Base-by-base conservation (phyloP, 2,888 invertebrate species). In the Hoplodrina ambigua region DNA sequence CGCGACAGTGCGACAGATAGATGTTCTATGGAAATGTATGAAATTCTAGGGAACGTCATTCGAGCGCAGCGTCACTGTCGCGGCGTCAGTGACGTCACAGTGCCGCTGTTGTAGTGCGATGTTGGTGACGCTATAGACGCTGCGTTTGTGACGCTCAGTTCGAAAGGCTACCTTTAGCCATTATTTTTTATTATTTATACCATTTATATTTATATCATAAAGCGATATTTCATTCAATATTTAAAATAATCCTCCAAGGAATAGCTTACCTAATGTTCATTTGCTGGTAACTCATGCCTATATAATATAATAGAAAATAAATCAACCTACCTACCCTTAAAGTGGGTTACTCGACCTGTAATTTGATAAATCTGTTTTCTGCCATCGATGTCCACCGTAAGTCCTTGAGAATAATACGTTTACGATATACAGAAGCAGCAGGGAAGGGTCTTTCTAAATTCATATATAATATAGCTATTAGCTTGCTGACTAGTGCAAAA, bases 311-410 rank as follows among this genome's bases (percentile, higher is more conserved):
- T 79, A 70, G 37, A 69, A 74, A 75, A 70, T 60, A 78, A 70
- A 78, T 79, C 61, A 72, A 56, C 50, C 30, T 49, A 41, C 75
- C 63, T 66, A 41, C 70, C 62, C 65, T 57, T 71, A 75, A 75
- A 78, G 71, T 54, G 44, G 71, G 66, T 80, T 75, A 56, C 71
- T 63, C 75, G 64, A 79, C 80, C 80, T 78, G 64, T 75, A 71
- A 78, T 79, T 61, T 61, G 60, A 78, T 78, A 67, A 75, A 78
- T 71, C 67, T 71, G 80, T 71, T 80, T 80, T 78, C 78, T 71
- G n/a, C 41, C 64, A 61, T 80, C 75, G 64, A 75, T 80, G 71
- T 67, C 80, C 78, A 75, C 54, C 54, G 56, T 11, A 30, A 57
- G 66, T 56, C 78, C 80, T 75, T 78, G 75, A 69, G 49, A 19